Base-by-base conservation (phyloP, 53 echinoderm and acorn worm species). In the Arbacia lixula region DNA sequence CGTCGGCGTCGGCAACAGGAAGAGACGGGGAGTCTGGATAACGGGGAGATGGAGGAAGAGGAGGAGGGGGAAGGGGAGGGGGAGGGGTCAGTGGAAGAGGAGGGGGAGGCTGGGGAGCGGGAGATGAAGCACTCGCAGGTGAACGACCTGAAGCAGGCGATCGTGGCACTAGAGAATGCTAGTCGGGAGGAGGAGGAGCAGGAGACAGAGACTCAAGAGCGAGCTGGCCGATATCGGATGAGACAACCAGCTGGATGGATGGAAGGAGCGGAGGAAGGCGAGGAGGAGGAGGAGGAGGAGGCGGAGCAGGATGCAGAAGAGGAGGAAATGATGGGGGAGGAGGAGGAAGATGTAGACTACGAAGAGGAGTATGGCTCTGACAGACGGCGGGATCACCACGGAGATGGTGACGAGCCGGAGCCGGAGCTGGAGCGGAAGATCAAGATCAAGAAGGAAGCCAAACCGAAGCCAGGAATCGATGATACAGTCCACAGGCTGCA, bases 401-500 rank as follows among this genome's bases (percentile, higher is more conserved):
- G n/a, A n/a, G n/a, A n/a, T n/a, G n/a, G n/a, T n/a, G n/a, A n/a
- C n/a, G n/a, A n/a, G 8, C 6, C 46, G 8, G 6, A 14, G n/a
- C n/a, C 6, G 5, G 57, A 57, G 20, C 57, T 14, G 57, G 57
- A 12, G 22, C 22, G 12, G 20, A 19, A 57, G 57, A n/a, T 46
- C 46, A 21, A n/a, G 57, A 21, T n/a, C n/a, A n/a, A n/a, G n/a
- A n/a, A n/a, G n/a, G n/a, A n/a, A n/a, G n/a, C n/a, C n/a, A 69
- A 36, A 29, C 42, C 69, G 11, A 74, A 74, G 53, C 33, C 32
- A 40, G 54, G 55, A 8, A 55, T 36, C 5, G 82, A 43, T 16
- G 64, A 62, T 17, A 51, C 82, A 26, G 64, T 81, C 33, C 62
- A 63, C 43, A 90, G 85, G 38, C 57, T 90, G 27, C 80, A 90